phyloP scores from a whole-genome alignment of 1,140 invertebrate species.

The Subanguina moxae region DNA sequence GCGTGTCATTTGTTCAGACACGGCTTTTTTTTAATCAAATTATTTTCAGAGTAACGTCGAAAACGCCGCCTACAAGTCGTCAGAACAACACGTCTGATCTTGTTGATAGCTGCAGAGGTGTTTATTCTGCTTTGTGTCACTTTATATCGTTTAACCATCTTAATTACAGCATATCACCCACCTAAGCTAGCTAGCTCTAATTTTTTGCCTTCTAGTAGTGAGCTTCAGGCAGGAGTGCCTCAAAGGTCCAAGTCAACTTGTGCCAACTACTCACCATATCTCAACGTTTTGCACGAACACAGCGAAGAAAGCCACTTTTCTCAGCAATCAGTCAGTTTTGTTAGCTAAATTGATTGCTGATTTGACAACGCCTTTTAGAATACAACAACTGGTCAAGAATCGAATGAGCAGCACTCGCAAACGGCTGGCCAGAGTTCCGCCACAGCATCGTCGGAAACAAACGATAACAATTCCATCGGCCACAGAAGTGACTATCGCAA shows the following conservation, averaged over 20 bases:
- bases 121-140: too few species aligned
- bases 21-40: too few species aligned
- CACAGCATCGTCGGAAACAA: background rate
- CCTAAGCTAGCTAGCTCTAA: too few species aligned
- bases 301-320: background rate
- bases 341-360: background rate
- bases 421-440: background rate
- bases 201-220: background rate
- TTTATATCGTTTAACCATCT: too few species aligned
- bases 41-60: too few species aligned
- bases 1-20: too few species aligned
- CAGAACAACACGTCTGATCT: too few species aligned
- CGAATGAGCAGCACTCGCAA: background rate
- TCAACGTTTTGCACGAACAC: background rate
- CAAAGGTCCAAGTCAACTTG: conserved; percentile 4
- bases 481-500: background rate
- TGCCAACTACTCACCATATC: conserved; percentile 2
- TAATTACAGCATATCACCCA: too few species aligned
- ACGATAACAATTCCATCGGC: background rate
- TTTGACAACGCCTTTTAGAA: background rate
- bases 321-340: background rate
- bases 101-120: too few species aligned
- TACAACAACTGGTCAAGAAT: background rate
- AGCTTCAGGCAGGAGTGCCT: conserved; percentile 1
- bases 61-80: too few species aligned